Evolutionary conservation across 2,888 invertebrate genomes (phyloP).

Genomic region (Cheiracanthium punctorium): DNA sequence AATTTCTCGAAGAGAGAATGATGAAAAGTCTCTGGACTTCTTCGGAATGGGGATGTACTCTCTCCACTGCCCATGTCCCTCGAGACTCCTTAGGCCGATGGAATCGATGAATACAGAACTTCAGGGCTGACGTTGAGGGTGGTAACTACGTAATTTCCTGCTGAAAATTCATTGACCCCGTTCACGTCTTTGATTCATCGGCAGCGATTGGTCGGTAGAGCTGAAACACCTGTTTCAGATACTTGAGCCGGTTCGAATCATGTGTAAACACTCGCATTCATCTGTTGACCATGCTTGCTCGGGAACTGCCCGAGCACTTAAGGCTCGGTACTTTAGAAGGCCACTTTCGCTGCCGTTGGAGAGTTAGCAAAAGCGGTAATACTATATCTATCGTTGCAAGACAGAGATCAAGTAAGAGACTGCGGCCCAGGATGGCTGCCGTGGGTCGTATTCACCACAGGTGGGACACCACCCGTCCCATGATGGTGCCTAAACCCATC

Average conservation of each 20-base stretch:
- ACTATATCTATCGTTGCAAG: conserved; percentile 56
- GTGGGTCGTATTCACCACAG: conserved; percentile 48
- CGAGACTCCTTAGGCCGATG: conserved; percentile 23
- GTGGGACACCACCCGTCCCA: conserved; percentile 61
- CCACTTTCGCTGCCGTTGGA: conserved; percentile 65
- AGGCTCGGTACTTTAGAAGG: conserved; percentile 64
- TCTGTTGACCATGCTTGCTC: conserved; percentile 50
- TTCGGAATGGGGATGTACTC: conserved; percentile 23
- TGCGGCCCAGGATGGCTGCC: conserved; percentile 60
- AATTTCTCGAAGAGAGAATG: conserved; percentile 41
- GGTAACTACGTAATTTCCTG: conserved; percentile 25
- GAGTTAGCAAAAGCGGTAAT: conserved; percentile 66
- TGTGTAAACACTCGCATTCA: conserved; percentile 44
- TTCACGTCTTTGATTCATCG: conserved; percentile 24
- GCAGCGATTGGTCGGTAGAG: conserved; percentile 38
- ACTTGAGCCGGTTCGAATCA: conserved; percentile 19
- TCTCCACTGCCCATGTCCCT: conserved; percentile 42
- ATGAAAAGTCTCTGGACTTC: conserved; percentile 16
- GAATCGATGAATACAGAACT: conserved; percentile 28
- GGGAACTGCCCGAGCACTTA: conserved; percentile 56
- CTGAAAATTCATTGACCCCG: conserved; percentile 57
- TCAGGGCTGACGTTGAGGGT: background rate
- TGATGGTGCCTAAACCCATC: conserved; percentile 60
- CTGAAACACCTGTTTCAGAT: conserved; percentile 30
- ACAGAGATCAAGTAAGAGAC: conserved; percentile 46